Evolutionary conservation across 2,113 vertebrate species (phyloP).

Genomic region (Equus przewalskii): DNA sequence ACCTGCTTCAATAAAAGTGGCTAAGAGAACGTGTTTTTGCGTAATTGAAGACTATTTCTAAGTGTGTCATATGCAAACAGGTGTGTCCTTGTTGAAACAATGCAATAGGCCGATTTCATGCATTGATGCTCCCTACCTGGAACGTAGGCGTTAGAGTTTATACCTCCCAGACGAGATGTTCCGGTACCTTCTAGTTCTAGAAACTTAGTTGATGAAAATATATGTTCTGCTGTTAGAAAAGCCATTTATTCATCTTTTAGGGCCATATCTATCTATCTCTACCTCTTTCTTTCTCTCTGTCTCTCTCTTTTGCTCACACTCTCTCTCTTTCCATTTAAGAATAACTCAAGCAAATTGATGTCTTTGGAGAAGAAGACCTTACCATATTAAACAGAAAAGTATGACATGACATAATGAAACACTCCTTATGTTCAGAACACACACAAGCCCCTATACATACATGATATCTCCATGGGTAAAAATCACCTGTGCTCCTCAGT

Average conservation of each 20-base stretch:
- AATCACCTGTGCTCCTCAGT: background rate
- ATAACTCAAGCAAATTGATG: background rate
- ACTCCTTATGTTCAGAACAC: background rate
- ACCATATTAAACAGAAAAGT: background rate
- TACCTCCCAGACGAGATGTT: background rate
- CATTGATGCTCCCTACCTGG: accelerated
- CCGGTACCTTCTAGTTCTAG: background rate
- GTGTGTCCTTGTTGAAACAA: accelerated
- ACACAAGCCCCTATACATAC: background rate
- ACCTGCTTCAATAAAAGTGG: background rate
- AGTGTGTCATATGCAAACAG: background rate
- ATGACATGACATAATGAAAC: background rate
- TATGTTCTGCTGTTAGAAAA: background rate
- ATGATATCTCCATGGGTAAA: background rate
- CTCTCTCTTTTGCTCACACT: no score
- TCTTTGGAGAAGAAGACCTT: background rate
- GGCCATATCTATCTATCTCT: background rate
- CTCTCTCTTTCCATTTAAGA: background rate
- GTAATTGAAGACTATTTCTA: background rate
- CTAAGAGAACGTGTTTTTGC: background rate
- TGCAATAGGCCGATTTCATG: background rate
- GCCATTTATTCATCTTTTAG: background rate
- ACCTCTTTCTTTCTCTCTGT: no score
- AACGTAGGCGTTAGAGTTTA: background rate
- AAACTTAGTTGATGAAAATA: background rate